These are phyloP conservation scores for Ornithorhynchus anatinus DNA, from an alignment of 2,113 vertebrate genomes.

Conservation along the genomic window DNA sequence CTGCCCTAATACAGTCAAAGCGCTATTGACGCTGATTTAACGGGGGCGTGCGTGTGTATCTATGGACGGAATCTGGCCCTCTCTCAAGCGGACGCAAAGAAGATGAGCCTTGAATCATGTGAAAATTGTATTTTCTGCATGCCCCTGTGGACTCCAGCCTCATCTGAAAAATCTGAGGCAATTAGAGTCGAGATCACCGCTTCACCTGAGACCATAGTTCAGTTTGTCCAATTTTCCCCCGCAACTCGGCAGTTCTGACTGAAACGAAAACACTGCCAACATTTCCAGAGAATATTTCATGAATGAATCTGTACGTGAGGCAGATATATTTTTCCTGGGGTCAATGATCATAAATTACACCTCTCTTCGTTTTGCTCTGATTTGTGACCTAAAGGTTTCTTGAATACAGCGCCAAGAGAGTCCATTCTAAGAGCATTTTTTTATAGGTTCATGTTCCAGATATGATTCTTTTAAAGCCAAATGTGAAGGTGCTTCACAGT, in stretches of 20 bases:
- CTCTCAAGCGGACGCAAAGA: conserved; percentile 22
- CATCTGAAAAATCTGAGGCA: conserved; percentile 2
- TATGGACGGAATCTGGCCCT: conserved; percentile 20
- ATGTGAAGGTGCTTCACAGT: neutral
- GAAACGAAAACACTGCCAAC: neutral
- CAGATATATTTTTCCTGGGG: neutral
- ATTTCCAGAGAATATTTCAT: conserved; percentile 4
- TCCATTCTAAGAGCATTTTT: neutral
- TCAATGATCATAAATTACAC: neutral
- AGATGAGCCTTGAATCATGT: conserved; percentile 1
- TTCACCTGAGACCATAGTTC: neutral
- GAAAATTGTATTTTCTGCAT: conserved; percentile 8
- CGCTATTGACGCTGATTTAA: conserved; percentile 32
- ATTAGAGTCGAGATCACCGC: neutral
- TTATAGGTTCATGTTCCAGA: neutral
- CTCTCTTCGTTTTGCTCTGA: neutral
- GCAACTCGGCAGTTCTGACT: neutral
- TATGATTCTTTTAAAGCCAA: neutral
- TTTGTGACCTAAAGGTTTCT: conserved; percentile 1
- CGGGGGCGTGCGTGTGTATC: conserved; percentile 14
- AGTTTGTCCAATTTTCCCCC: neutral
- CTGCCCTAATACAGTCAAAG: conserved; percentile 21
- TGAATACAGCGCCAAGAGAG: neutral
- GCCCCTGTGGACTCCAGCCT: neutral
- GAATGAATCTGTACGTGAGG: conserved; percentile 4